phyloP scores from a whole-genome alignment of 1,140 invertebrate species.

The Heliconius melpomene region DNA sequence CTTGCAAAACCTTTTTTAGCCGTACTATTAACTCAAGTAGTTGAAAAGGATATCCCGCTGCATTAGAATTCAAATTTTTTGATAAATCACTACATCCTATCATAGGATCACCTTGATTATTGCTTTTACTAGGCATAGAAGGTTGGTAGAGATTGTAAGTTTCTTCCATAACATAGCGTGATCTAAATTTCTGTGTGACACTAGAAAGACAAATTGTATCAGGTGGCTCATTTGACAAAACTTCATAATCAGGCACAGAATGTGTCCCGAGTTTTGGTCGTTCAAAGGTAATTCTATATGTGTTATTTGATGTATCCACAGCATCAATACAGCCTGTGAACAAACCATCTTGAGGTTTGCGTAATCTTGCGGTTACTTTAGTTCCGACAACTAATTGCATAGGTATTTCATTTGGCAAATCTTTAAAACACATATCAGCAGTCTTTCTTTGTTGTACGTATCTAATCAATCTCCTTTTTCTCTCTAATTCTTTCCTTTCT shows the following conservation, averaged over 20 bases:
- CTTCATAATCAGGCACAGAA: constrained; percentile 98
- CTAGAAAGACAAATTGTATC: constrained; percentile 94
- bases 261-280: constrained; percentile 95
- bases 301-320: constrained; percentile 97
- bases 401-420: constrained; percentile 97
- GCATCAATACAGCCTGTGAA: constrained; percentile 98
- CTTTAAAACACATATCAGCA: constrained; percentile 90
- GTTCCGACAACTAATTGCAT: constrained; percentile 97
- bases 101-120: constrained; percentile 78
- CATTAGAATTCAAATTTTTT: constrained; percentile 76
- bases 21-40: constrained; percentile 93
- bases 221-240: constrained; percentile 94
- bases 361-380: constrained; percentile 95
- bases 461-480: constrained; percentile 95
- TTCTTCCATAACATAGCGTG: constrained; percentile 83
- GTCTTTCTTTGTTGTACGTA: constrained; percentile 96
- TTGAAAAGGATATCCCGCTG: constrained; percentile 92
- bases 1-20: constrained; percentile 91
- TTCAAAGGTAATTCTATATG: constrained; percentile 99
- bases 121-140: constrained; percentile 54
- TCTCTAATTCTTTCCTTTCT: constrained; percentile 94
- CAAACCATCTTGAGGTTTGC: constrained; percentile 97
- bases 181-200: constrained; percentile 90
- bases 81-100: constrained; percentile 77
- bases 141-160: constrained; percentile 68